Base-by-base conservation (phyloP, 2,888 invertebrate species). In the Clunio marinus region DNA sequence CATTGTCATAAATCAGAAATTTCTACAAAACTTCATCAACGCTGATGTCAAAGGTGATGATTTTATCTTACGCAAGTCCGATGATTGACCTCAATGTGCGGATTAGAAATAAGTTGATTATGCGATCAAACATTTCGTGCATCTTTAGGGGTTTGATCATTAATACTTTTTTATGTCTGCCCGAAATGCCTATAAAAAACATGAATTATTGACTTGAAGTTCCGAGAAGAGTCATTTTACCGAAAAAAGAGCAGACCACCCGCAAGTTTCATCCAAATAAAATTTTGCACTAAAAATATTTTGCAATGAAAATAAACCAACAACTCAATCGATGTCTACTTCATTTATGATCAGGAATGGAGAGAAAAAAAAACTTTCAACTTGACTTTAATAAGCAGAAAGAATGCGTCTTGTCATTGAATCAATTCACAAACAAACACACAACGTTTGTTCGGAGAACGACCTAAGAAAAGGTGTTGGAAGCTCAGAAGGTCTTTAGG, bases 11-110 rank as follows among this genome's bases (percentile, higher is more conserved):
- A 51, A 51, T 51, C 8, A 2, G 2, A 15, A 51, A 41, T n/a
- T 41, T 3, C 41, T 10, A n/a, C 10, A 10, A 2, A 15, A 41
- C 41, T n/a, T n/a, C n/a, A 15, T 15, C n/a, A 10, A n/a, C 15
- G 41, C 15, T 41, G 10, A 41, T 41, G 41, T 41, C 41, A 41
- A 41, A 41, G 41, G 41, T 41, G 41, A 41, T 41, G 41, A n/a
- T n/a, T n/a, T n/a, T n/a, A n/a, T n/a, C n/a, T 41, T 41, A 41
- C 41, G 41, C 41, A 15, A 41, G 15, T 41, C 15, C 10, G 10
- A 32, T n/a, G 15, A 41, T 41, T 41, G 41, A 41, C 41, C 41
- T 41, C 41, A 41, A 41, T 41, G 15, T 15, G 41, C 41, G 41
- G 41, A 41, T 41, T n/a, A 41, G 41, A 41, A n/a, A 41, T 5